A percentile compares a stretch with the other conserved stretches of the same genome.
phyloP scores from a whole-genome alignment of 2,888 invertebrate genomes.

The Eupithecia subumbrata region DNA sequence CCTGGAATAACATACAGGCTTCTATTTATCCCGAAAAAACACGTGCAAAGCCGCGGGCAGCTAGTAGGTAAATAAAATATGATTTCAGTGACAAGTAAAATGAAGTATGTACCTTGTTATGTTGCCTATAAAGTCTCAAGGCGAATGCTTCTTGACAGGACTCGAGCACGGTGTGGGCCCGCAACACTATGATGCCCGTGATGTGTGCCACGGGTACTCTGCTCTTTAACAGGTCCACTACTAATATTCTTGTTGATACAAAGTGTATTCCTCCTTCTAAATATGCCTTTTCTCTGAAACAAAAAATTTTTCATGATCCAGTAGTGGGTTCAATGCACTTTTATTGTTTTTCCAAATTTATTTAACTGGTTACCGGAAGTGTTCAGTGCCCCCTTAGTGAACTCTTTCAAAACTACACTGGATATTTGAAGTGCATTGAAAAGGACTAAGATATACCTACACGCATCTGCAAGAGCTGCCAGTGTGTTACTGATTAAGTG shows the following conservation, averaged over 20 bases:
- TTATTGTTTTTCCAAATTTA: too few relatives aligned
- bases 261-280: constrained; percentile 97
- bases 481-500: too few relatives aligned
- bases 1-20: too few relatives aligned
- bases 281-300: constrained; percentile 90
- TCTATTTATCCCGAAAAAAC: too few relatives aligned
- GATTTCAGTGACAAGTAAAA: neutral
- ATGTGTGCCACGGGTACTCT: constrained; percentile 94
- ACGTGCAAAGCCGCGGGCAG: neutral
- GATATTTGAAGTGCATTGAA: too few relatives aligned
- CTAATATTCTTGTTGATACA: constrained; percentile 96
- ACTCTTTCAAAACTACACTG: too few relatives aligned
- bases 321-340: neutral
- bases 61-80: neutral
- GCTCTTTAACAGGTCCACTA: constrained; percentile 97
- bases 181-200: constrained; percentile 95
- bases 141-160: constrained; percentile 98
- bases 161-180: constrained; percentile 94
- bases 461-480: too few relatives aligned
- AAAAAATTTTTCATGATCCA: neutral
- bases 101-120: constrained; percentile 86
- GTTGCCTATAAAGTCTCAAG: constrained; percentile 94
- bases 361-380: too few relatives aligned
- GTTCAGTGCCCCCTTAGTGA: too few relatives aligned
- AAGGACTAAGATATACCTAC: too few relatives aligned